Base-by-base conservation (phyloP, 2,797 vertebrate genomes). In the Muscicapa striata region DNA sequence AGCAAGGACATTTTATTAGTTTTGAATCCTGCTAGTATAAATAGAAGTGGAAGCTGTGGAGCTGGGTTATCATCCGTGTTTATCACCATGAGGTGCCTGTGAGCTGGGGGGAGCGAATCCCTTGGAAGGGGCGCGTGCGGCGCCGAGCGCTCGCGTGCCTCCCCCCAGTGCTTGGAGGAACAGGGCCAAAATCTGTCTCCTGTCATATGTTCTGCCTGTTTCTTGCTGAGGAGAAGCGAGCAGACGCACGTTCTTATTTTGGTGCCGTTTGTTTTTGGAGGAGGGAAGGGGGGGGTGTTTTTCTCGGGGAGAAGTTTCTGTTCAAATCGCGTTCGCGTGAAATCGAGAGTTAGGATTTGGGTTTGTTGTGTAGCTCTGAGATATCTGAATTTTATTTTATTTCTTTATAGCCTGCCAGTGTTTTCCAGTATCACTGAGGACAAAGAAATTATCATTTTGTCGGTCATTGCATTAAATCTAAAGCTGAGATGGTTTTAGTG, bases 171-270 rank as follows among this genome's bases (percentile, higher is more conserved):
- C 94, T 88, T 2, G 41, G 49, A 82, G 94, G 90, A 90, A 55
- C 36, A 13, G 27, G 8, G 68, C 95, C 84, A 30, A 92, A 93
- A 89, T 70, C 94, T 84, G 90, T 34, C 49, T 11, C 66, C 34
- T 93, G 92, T 94, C 90, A 49, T 88, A 48, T 88, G 93, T 54
- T 92, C 87, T 63, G 74, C 58, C 62, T 1, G 0, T 45, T 40
- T 81, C 88, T 36, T 68, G 91, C 78, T 8, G 67, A 68, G 77
- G 66, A 87, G 87, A 78, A 62, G 46, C 0, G 69, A 96, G 93
- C 94, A 94, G 96, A 96, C 6, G 38, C 80, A 20, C 16, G 43
- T 40, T 75, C 83, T 94, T 96, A 94, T 93, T 96, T 94, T 92
- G 90, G 84, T 90, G 36, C 2, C 5, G n/a, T 61, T 93, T 92